A percentile compares a stretch with the other conserved stretches of the same genome.
These are phyloP conservation scores for Callionymus lyra DNA, from an alignment of 2,113 vertebrate genomes.

Conservation along the genomic window DNA sequence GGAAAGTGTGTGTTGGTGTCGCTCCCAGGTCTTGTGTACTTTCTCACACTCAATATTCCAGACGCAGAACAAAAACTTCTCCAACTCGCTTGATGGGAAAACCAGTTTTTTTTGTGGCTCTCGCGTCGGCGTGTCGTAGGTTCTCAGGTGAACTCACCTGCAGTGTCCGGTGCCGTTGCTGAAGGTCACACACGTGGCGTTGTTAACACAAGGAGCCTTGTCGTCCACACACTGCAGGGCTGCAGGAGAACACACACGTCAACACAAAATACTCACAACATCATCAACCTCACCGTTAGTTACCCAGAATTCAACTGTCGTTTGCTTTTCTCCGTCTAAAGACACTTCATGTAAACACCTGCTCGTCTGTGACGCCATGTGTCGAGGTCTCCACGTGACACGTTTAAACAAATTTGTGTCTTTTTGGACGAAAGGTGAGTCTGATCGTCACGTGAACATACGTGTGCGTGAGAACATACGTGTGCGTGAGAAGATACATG, in stretches of 20 bases:
- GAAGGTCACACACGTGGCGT: conserved; percentile 78
- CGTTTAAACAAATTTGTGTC: no score
- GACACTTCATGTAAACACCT: no score
- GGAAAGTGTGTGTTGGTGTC: conserved; percentile 52
- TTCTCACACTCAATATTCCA: conserved; percentile 45
- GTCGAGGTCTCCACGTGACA: no score
- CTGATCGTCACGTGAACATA: no score
- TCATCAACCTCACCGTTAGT: no score
- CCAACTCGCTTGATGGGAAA: conserved; percentile 31
- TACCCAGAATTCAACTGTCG: no score
- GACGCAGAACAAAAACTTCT: conserved; percentile 39
- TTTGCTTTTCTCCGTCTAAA: no score
- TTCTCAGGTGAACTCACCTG: conserved; percentile 70
- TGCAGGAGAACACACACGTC: conserved; percentile 58
- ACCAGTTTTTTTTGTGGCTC: conserved; percentile 17
- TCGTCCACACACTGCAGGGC: conserved; percentile 82
- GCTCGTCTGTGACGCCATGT: no score
- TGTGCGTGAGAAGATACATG: no score
- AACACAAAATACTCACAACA: no score
- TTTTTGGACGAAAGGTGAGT: no score
- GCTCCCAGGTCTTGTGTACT: conserved; percentile 43
- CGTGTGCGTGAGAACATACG: no score
- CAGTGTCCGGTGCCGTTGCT: conserved; percentile 84
- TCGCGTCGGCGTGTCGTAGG: conserved; percentile 18
- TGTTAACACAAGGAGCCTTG: conserved; percentile 80